Percentiles rank a stretch among this genome's conserved stretches.
Conservation (phyloP, 2,888 invertebrate genomes). For the Andrena trimmerana region DNA sequence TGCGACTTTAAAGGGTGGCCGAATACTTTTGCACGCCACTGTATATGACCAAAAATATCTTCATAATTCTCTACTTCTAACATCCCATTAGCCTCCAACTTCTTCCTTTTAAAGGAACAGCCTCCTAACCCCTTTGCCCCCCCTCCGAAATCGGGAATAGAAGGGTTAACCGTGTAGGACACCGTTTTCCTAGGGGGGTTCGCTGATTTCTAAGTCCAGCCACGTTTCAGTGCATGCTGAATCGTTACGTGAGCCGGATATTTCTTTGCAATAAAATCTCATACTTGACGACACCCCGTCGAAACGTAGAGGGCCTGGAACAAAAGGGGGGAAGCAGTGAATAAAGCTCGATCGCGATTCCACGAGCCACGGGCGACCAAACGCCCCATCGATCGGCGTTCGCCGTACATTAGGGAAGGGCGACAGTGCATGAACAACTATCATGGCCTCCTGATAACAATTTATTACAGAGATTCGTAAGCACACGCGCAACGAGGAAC, state of each 20-base stretch:
- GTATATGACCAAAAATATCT: too few relatives aligned
- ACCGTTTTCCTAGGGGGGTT: constrained; percentile 4
- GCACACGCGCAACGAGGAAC: neutral
- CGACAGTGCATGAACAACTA: neutral
- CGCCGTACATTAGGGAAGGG: neutral
- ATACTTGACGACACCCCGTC: constrained; percentile 49
- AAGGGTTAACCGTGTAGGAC: constrained; percentile 27
- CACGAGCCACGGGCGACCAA: constrained; percentile 37
- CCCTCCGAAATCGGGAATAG: neutral
- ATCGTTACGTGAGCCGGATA: constrained; percentile 63
- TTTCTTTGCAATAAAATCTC: constrained; percentile 58
- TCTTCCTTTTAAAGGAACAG: neutral
- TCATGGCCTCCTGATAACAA: constrained; percentile 12
- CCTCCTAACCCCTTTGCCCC: neutral
- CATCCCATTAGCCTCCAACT: too few relatives aligned
- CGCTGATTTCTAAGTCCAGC: constrained; percentile 37
- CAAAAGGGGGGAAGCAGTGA: constrained; percentile 7
- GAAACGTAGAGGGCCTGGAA: neutral
- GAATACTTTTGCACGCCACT: too few relatives aligned
- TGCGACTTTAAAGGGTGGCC: too few relatives aligned
- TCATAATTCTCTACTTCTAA: too few relatives aligned
- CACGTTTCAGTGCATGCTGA: constrained; percentile 59
- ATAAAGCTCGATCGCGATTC: constrained; percentile 32
- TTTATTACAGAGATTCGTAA: constrained; percentile 3
- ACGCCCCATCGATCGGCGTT: constrained; percentile 61